Conservation (phyloP, 2,888 invertebrate species). For the Caenorhabditis uteleia region DNA sequence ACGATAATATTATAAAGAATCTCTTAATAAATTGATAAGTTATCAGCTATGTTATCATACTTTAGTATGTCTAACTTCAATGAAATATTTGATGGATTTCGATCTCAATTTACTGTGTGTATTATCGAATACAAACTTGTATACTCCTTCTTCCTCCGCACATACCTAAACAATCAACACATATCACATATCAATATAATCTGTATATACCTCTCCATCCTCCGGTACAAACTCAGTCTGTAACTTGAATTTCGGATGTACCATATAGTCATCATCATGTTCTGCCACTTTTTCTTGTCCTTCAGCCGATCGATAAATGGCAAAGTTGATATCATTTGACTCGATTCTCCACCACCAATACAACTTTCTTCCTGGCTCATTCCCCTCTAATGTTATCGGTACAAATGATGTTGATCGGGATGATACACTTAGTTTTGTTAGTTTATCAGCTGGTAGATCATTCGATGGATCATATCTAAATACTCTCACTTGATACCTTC, state of each 20-base stretch:
- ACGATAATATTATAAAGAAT: too few relatives aligned
- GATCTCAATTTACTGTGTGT: constrained; percentile 55
- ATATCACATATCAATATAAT: not conserved
- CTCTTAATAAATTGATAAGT: too few relatives aligned
- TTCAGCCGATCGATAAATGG: constrained; percentile 38
- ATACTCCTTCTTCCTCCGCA: constrained; percentile 56
- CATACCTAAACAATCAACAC: constrained; percentile 30
- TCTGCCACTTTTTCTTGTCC: constrained; percentile 49
- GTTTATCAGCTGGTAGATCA: constrained; percentile 47
- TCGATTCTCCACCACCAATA: constrained; percentile 63
- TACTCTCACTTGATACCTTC: not conserved
- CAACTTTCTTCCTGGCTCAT: constrained; percentile 43
- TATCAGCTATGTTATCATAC: too few relatives aligned
- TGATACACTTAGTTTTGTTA: constrained; percentile 53
- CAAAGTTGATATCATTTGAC: constrained; percentile 50
- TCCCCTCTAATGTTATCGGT: constrained; percentile 53
- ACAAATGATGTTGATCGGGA: constrained; percentile 53
- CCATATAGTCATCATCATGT: constrained; percentile 54
- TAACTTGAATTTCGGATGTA: constrained; percentile 58
- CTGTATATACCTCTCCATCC: constrained; percentile 46
- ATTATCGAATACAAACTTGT: constrained; percentile 65
- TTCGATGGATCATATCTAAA: constrained; percentile 55
- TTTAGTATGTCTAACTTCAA: constrained; percentile 25
- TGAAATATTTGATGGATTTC: constrained; percentile 49
- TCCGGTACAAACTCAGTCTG: constrained; percentile 65